Evolutionary conservation across 2,797 vertebrate species (phyloP).

Genomic region (Poliocrania exsul): DNA sequence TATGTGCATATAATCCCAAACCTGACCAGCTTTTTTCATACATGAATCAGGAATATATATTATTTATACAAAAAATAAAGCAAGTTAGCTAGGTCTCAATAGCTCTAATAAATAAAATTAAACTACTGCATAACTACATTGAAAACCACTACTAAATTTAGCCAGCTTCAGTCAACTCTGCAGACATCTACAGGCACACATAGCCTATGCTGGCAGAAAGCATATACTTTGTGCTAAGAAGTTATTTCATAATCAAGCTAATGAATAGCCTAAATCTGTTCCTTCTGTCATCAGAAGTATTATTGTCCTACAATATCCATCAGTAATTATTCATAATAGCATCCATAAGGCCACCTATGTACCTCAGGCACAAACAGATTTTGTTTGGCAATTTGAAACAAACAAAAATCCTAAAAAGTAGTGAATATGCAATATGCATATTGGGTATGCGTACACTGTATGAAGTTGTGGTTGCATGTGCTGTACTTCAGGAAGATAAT

Average conservation of each 20-base stretch:
- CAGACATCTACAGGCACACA: background rate
- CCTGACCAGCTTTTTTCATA: background rate
- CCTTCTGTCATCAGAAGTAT: background rate
- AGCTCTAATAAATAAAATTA: background rate
- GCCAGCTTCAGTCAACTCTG: background rate
- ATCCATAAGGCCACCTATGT: background rate
- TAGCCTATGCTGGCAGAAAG: background rate
- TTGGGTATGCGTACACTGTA: background rate
- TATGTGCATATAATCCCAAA: background rate
- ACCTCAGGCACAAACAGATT: background rate
- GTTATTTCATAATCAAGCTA: background rate
- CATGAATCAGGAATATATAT: background rate
- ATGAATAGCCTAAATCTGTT: background rate
- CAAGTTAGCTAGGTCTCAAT: background rate
- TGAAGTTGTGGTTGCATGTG: background rate
- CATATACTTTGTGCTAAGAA: background rate
- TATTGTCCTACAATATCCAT: background rate
- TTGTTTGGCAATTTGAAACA: background rate
- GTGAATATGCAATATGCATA: background rate
- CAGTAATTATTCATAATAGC: background rate
- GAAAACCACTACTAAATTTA: background rate
- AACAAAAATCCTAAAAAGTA: background rate
- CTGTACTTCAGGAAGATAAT: background rate
- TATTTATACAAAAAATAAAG: background rate
- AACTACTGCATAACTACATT: background rate